Conservation (phyloP, 1,140 invertebrate species). For the Sinella curviseta region DNA sequence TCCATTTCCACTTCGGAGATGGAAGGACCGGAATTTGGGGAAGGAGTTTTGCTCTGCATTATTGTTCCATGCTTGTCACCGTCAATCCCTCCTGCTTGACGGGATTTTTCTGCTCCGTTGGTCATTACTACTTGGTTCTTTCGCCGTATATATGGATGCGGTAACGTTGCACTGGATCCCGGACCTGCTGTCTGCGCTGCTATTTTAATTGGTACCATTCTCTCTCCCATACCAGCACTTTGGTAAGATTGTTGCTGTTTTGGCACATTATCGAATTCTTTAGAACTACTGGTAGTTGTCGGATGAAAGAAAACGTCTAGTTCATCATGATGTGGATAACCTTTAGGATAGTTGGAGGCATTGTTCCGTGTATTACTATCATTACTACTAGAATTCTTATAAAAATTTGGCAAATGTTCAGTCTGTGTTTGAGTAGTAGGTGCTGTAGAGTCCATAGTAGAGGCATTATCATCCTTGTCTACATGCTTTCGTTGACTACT, state of each 20-base stretch:
- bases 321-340: background rate
- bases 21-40: conserved; percentile 19
- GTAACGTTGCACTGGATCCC: conserved; percentile 33
- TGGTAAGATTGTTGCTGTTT: conserved; percentile 1
- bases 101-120: background rate
- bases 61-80: too few relatives aligned
- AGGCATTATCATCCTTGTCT: background rate
- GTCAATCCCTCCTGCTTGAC: too few relatives aligned
- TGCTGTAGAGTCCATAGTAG: too few relatives aligned
- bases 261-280: background rate
- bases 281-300: background rate
- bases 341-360: background rate
- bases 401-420: conserved; percentile 23
- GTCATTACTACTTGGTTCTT: background rate
- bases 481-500: background rate
- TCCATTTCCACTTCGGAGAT: conserved; percentile 33
- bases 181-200: background rate
- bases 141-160: conserved; percentile 34
- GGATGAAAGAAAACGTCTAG: conserved; percentile 32
- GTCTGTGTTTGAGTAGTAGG: background rate
- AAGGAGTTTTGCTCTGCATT: too few relatives aligned
- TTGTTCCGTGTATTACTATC: background rate
- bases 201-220: conserved; percentile 34
- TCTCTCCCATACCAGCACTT: background rate
- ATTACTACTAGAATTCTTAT: too few relatives aligned